phyloP scores from a whole-genome alignment of 2,113 vertebrate species.

The Cinclus cinclus region DNA sequence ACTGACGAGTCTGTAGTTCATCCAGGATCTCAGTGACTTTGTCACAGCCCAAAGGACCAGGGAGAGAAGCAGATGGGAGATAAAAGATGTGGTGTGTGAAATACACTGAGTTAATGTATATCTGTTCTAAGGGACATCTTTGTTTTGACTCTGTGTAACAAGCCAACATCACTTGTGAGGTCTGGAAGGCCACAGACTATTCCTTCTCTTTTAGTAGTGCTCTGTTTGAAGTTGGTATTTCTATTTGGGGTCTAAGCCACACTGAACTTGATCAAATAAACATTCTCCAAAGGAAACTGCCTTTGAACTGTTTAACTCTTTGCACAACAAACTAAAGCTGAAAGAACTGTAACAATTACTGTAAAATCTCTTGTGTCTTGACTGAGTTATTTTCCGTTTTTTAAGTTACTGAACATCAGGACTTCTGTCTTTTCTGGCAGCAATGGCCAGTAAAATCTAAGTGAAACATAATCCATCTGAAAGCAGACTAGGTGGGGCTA shows the following conservation, averaged over 20 bases:
- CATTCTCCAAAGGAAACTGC: conserved; percentile 21
- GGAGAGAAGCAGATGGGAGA: neutral
- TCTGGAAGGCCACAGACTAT: conserved; percentile 33
- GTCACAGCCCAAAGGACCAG: neutral
- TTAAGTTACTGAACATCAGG: neutral
- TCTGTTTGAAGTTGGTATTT: conserved; percentile 54
- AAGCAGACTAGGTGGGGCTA: conserved; percentile 10
- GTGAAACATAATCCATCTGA: neutral
- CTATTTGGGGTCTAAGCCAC: conserved; percentile 45
- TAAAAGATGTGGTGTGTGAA: neutral
- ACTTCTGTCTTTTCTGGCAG: neutral
- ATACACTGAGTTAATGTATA: conserved; percentile 10
- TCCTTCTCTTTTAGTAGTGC: conserved; percentile 21
- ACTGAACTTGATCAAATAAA: conserved; percentile 52
- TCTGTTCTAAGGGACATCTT: conserved; percentile 9
- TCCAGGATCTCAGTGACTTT: neutral
- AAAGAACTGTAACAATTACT: neutral
- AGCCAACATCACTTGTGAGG: conserved; percentile 26
- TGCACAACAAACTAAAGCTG: neutral
- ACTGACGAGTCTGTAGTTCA: neutral
- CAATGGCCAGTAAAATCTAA: neutral
- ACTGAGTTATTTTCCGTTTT: neutral
- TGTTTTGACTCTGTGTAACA: conserved; percentile 32
- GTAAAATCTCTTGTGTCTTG: neutral
- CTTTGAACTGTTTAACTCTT: conserved; percentile 54